Evolutionary conservation across 2,888 invertebrate species (phyloP), one percentile per base, ranked within the genome.

Genomic region (Drosophila bunnanda): DNA sequence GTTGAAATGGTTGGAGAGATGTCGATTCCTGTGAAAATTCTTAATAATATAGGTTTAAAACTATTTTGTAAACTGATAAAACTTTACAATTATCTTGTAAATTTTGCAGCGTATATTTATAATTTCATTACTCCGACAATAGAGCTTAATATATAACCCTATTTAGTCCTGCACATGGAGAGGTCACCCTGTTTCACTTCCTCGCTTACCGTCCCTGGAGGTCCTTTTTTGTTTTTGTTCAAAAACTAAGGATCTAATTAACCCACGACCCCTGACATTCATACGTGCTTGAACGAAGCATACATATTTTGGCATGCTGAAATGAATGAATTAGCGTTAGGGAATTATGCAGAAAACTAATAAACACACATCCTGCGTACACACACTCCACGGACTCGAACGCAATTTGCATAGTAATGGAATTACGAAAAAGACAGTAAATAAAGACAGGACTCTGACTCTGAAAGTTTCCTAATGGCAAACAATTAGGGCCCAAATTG

Each of bases 401-500:
- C 38, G 1, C 2, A 36, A 66, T 68, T 66, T 68, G 28, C 66
- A 66, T 66, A 67, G 25, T 69, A 56, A 69, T 34, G 25, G 46
- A 28, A 67, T 69, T 34, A 54, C 55, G 25, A 36, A 65, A 32
- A 2, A 28, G 65, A 43, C 12, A 32, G 36, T 1, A 32, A 20
- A 28, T 44, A 15, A 15, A 1, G 25, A 44, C 15, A 22, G 20
- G 44, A 25, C 44, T 15, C 13, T 15, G 41, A 20, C 22, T 43
- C 8, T 15, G 15, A 44, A 57, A 65, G 66, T 61, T 75, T 69
- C 65, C 66, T 65, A 79, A 87, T 77, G 77, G 54, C 80, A 48
- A 65, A 62, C 66, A 88, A 81, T 88, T 87, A 81, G 65, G 58
- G 28, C 54, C 41, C 41, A 80, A 83, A 83, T 88, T 87, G 69